Base-by-base conservation (phyloP, 2,797 vertebrate species). In the Sebastes vulpes region DNA sequence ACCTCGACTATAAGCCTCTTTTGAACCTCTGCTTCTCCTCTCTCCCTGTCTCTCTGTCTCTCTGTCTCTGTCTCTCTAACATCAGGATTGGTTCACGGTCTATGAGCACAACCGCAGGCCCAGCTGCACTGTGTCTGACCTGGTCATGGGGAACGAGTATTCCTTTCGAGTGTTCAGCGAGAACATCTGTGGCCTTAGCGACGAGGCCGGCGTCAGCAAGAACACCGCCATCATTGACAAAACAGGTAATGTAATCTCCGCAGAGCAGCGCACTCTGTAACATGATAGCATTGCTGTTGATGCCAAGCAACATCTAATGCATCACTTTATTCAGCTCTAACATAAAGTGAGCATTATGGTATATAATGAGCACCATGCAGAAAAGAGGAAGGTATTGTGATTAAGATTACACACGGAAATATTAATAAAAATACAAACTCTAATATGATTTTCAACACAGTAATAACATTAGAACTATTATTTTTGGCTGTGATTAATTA, bases 131-230 rank as follows among this genome's bases (percentile, higher is more conserved):
- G 95, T 97, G 83, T 96, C 98, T 0, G 97, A 98, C 86, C 97
- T 98, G 88, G 95, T 98, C 78, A 96, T 98, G 95, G 98, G 98
- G 75, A 98, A 98, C 3, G 96, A 97, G 81, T 98, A 97, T 87
- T 95, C 88, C 57, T 98, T 98, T 86, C 95, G 97, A 5, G 92
- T 98, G 58, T 97, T 79, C 94, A 97, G 95, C 1, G 96, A 98
- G 92, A 98, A 98, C 92, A 89, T 98, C 91, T 98, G 97, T 5
- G 98, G 98, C 52, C 93, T 97, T 77, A 98, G 98, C 1, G 96
- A 98, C 1, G 88, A 81, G 0, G 79, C 96, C 0, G 95, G 95
- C 0, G 2, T 96, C 81, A 96, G 97, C 94, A 97, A 97, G 94
- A 97, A 98, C 95, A 98, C 96, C 0, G 98, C 98, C 54, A 5